Base-by-base conservation (phyloP, 2,797 vertebrate genomes). In the Salmo trutta region DNA sequence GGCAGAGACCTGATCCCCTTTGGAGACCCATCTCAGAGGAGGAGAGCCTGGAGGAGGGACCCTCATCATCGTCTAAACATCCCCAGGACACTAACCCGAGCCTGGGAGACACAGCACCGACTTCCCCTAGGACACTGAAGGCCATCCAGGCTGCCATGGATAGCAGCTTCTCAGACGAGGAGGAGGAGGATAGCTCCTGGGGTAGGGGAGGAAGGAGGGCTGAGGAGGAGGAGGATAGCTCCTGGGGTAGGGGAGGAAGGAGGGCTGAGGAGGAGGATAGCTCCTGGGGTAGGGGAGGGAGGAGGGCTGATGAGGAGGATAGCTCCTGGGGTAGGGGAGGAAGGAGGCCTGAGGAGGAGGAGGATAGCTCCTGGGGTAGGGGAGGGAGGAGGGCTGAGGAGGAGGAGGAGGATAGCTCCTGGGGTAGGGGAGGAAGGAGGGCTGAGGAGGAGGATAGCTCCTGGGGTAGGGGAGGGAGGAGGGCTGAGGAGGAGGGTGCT, bases 61-160 rank as follows among this genome's bases (percentile, higher is more conserved):
- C 81, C 8, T 80, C 82, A 52, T 74, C 85, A 14, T 69, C 75
- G 4, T 73, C 79, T 56, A 87, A 86, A 79, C 77, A 77, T 0
- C 74, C 83, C 15, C 85, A 86, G 47, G 73, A 79, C n/a, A 79
- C 71, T 78, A 78, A n/a, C 3, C 71, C 53, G 80, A 88, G 79
- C 29, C 68, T 24, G 29, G 74, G 1, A 52, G 79, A 84, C 0
- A 15, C 82, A 0, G 75, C 91, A 0, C 95, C 96, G 0, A 95
- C 95, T 2, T 98, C 97, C 1, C 97, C 97, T 73, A 92, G 94
- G 33, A 97, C 97, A 0, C 86, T 96, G 3, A 85, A 91, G 81
- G 97, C 97, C 15, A 93, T 98, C 81, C 95, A 96, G 73, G 92
- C 77, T 5, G 64, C 33, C 33, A 36, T 36, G 33, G 33, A 36